Evolutionary conservation across 2,888 invertebrate species (phyloP).

Genomic region (Callimorpha dominula): DNA sequence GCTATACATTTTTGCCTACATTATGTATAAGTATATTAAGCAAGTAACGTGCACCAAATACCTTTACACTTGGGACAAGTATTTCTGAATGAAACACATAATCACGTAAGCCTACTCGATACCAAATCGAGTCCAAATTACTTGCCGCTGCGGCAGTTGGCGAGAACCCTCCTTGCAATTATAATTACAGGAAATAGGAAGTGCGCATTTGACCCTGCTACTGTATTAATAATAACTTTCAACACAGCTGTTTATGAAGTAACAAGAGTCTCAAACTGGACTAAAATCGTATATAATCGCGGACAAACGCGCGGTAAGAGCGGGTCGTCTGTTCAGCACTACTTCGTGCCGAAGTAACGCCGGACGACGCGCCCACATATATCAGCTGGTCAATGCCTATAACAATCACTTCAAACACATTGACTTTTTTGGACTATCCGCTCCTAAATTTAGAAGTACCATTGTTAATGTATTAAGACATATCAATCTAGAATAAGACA

Average conservation of each 20-base stretch:
- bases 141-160: background rate
- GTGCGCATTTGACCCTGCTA: background rate
- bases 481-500: too few species aligned
- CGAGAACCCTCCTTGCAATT: background rate
- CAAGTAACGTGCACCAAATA: too few species aligned
- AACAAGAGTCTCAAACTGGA: background rate
- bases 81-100: background rate
- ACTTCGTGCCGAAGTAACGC: too few species aligned
- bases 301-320: too few species aligned
- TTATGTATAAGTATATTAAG: background rate
- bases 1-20: too few species aligned
- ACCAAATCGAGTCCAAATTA: background rate
- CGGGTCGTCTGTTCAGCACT: too few species aligned
- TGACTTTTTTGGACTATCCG: too few species aligned
- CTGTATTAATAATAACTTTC: background rate
- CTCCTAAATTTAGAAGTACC: too few species aligned
- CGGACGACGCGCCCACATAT: too few species aligned
- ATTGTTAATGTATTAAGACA: too few species aligned
- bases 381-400: too few species aligned
- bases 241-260: background rate
- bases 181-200: conserved; percentile 1
- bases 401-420: too few species aligned
- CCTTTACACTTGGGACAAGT: background rate
- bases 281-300: background rate
- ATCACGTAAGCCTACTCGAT: background rate